Conservation (phyloP, 2,113 vertebrate species). For the Mastomys natalensis region DNA sequence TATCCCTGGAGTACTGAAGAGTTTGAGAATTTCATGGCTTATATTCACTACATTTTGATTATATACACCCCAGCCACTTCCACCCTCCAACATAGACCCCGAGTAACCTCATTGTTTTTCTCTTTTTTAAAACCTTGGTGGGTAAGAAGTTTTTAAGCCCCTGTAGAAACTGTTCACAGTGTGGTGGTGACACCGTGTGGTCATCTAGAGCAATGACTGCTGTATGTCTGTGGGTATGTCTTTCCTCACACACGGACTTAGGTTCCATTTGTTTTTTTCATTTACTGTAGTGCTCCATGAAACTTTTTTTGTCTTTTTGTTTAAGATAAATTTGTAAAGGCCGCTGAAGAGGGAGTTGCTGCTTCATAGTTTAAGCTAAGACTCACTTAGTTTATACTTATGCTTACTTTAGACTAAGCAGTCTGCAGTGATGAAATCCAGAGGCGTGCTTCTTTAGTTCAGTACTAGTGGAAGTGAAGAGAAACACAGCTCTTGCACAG, state of each 20-base stretch:
- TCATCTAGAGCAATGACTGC: constrained; percentile 58
- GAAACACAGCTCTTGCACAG: neutral
- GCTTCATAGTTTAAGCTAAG: neutral
- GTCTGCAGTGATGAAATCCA: constrained; percentile 12
- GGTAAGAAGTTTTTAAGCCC: neutral
- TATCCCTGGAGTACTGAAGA: neutral
- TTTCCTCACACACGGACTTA: neutral
- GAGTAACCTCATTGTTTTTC: neutral
- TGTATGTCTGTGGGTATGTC: neutral
- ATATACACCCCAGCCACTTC: too few species aligned
- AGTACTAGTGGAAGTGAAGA: neutral
- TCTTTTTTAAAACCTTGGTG: neutral
- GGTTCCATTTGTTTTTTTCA: neutral
- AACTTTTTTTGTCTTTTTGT: neutral
- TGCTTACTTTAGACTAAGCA: neutral
- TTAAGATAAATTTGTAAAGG: neutral
- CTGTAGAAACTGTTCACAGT: constrained; percentile 17
- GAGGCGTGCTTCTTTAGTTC: neutral
- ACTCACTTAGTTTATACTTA: too few species aligned
- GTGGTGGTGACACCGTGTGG: constrained; percentile 83
- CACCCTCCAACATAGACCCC: neutral
- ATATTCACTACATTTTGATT: neutral
- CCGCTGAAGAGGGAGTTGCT: neutral
- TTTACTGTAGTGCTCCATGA: neutral
- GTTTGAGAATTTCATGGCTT: neutral